Percentiles rank a stretch among this genome's conserved stretches.
Evolutionary conservation across 2,797 vertebrate species (phyloP).

Genomic region (Gymnocypris eckloni): DNA sequence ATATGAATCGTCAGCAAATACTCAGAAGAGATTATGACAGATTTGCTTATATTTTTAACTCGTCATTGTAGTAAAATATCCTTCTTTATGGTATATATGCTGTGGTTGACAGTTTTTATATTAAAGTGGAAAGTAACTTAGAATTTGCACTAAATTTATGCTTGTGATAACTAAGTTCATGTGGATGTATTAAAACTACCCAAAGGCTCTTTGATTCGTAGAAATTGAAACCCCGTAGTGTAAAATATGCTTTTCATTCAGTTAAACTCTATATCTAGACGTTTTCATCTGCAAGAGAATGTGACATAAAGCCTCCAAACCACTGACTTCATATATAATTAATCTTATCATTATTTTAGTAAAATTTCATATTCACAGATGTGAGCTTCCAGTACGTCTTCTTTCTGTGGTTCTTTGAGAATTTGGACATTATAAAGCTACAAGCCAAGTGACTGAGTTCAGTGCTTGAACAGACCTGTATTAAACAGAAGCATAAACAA

Average conservation of each 20-base stretch:
- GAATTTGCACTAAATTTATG: neutral
- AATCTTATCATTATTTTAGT: neutral
- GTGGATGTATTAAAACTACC: neutral
- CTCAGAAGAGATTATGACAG: neutral
- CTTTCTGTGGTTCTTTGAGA: neutral
- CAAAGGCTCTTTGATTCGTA: neutral
- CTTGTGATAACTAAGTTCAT: neutral
- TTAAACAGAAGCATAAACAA: neutral
- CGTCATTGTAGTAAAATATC: neutral
- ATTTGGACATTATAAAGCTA: neutral
- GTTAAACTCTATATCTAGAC: neutral
- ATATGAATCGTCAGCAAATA: neutral
- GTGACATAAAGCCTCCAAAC: neutral
- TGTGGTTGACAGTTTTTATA: neutral
- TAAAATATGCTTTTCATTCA: neutral
- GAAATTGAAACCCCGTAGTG: neutral
- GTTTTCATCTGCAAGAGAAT: neutral
- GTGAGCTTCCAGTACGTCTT: neutral
- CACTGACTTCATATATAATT: conserved; percentile 11
- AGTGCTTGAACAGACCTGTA: neutral
- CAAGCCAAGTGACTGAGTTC: neutral
- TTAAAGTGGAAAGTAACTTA: neutral
- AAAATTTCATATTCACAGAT: neutral
- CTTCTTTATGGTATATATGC: neutral
- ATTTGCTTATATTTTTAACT: neutral